Conservation (phyloP, 2,797 vertebrate species). For the Discoglossus pictus region DNA sequence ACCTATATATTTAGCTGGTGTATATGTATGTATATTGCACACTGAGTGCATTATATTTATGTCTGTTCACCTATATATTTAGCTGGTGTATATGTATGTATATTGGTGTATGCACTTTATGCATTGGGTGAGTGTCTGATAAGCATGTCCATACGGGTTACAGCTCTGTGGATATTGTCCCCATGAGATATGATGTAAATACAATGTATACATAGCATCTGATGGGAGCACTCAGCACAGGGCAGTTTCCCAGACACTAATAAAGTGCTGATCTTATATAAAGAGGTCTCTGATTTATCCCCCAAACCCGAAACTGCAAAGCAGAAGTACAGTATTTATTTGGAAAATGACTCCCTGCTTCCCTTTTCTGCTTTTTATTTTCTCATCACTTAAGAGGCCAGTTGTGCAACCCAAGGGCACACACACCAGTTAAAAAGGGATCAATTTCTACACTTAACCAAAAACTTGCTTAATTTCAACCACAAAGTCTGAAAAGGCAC, state of each 20-base stretch:
- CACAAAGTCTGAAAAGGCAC: slow-evolving; percentile 22
- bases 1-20: too few relatives aligned
- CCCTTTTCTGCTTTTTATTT: slow-evolving; percentile 5
- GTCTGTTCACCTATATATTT: too few relatives aligned
- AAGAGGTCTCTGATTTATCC: too few relatives aligned
- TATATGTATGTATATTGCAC: too few relatives aligned
- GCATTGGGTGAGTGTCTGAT: too few relatives aligned
- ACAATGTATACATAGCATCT: slow-evolving; percentile 46
- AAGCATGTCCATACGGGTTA: too few relatives aligned
- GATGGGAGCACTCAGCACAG: slow-evolving; percentile 35
- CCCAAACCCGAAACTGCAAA: slow-evolving; percentile 2
- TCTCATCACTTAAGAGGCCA: not conserved
- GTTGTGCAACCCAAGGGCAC: not conserved
- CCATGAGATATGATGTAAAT: slow-evolving; percentile 31
- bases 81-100: too few relatives aligned
- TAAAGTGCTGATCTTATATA: too few relatives aligned
- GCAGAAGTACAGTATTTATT: not conserved
- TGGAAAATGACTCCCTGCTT: not conserved
- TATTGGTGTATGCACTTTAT: too few relatives aligned
- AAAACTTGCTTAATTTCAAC: slow-evolving; percentile 49
- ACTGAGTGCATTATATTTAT: too few relatives aligned
- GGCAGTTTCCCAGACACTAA: too few relatives aligned
- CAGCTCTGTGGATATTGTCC: slow-evolving; percentile 39
- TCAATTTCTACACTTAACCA: slow-evolving; percentile 42
- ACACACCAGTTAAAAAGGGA: slow-evolving; percentile 24